Evolutionary conservation across 1,140 invertebrate genomes (phyloP), one percentile per base, ranked within the genome.

Genomic region (Heliconius congener): DNA sequence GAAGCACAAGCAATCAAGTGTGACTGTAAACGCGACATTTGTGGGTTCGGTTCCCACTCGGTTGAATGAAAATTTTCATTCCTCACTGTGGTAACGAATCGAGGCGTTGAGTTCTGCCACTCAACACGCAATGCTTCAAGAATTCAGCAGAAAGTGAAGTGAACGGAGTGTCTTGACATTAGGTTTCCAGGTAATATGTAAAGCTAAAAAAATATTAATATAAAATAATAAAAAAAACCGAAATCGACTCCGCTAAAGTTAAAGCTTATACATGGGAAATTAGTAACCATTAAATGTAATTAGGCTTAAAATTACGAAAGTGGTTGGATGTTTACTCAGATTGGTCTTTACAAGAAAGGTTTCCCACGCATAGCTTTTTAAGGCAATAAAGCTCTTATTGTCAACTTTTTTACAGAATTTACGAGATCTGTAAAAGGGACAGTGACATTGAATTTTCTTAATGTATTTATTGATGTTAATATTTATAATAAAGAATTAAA

Each of bases 201-300:
- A 37, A 8, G 34, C 34, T 37, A 37, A 55, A 55, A 6, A 55
- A 55, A 55, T n/a, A 8, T n/a, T 55, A 1, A 55, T 23, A 23
- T 60, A 11, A 60, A 60, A 60, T 37, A 27, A 23, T 27, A 11
- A 23, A 11, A 60, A 8, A 19, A 60, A 46, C 42, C 42, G 42
- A 13, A 66, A 66, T 27, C 27, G 60, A 13, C 5, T 52, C 27
- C 46, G 66, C 70, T 57, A 57, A 50, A 30, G 73, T 76, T 76
- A 72, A 50, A 76, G 60, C 66, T 70, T 71, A 57, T 57, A 75
- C 55, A 79, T 74, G 39, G 73, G 60, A 74, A n/a, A 80, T 76
- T 80, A 80, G 74, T 73, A 19, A 70, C 39, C 75, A 80, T 80
- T 80, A 80, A 80, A 50, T 76, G 71, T 80, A 80, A 80, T 80